Conservation (phyloP, 1,140 invertebrate species). For the Micrasema minimum region DNA sequence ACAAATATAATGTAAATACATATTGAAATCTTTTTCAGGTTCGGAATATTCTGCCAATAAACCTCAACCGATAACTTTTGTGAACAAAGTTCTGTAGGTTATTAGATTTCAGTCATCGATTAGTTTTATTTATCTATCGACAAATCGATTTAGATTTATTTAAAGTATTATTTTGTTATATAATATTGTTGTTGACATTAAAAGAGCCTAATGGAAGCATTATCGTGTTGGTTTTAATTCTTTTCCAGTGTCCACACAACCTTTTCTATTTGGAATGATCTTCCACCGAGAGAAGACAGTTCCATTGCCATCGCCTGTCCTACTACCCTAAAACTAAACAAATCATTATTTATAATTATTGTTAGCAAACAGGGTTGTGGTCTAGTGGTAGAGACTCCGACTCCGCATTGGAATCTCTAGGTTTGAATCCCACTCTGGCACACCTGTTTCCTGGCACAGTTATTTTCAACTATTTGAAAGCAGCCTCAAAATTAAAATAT, state of each 20-base stretch:
- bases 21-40: too few relatives aligned
- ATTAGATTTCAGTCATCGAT: too few relatives aligned
- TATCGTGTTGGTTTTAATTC: constrained; percentile 12
- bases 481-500: too few relatives aligned
- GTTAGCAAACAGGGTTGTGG: too few relatives aligned
- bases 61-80: constrained; percentile 36
- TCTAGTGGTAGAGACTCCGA: too few relatives aligned
- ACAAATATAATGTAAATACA: too few relatives aligned
- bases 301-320: constrained; percentile 52
- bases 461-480: too few relatives aligned
- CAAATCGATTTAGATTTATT: constrained; percentile 6
- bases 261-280: constrained; percentile 53
- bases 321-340: constrained; percentile 48
- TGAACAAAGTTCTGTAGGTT: not conserved
- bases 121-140: constrained; percentile 3
- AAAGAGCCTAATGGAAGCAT: too few relatives aligned
- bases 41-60: constrained; percentile 42
- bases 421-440: too few relatives aligned
- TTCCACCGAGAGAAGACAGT: constrained; percentile 46
- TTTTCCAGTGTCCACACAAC: constrained; percentile 49
- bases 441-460: too few relatives aligned
- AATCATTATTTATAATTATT: not conserved
- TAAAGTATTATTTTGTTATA: constrained; percentile 27
- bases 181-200: not conserved
- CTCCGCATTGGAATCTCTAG: too few relatives aligned